Evolutionary conservation across 2,113 vertebrate species (phyloP).

Genomic region (Etheostoma cragini): DNA sequence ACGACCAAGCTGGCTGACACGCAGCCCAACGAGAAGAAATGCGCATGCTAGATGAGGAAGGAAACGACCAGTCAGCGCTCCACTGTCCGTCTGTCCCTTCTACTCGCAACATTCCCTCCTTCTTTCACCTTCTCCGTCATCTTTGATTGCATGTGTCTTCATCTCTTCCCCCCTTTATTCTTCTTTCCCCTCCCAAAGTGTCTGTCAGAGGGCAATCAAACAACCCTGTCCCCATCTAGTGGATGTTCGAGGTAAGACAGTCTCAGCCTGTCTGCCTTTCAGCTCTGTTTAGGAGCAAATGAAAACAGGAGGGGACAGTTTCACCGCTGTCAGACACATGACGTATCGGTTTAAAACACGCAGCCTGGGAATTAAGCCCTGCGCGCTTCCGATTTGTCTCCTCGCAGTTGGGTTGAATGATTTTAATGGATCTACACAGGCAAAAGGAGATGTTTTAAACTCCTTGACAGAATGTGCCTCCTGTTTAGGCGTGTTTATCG

Average conservation of each 20-base stretch:
- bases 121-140: conserved; percentile 23
- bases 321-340: conserved; percentile 41
- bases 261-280: conserved; percentile 3
- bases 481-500: conserved; percentile 2
- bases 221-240: conserved; percentile 44
- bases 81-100: conserved; percentile 31
- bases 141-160: conserved; percentile 52
- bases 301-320: conserved; percentile 37
- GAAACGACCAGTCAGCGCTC: conserved; percentile 46
- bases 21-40: conserved; percentile 86
- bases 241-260: conserved; percentile 41
- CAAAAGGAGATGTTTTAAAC: background rate
- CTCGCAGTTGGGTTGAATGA: conserved; percentile 6
- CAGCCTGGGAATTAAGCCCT: conserved; percentile 41
- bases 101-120: conserved; percentile 20
- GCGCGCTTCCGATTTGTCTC: conserved; percentile 13
- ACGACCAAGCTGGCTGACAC: conserved; percentile 83
- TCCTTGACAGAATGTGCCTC: background rate
- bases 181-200: background rate
- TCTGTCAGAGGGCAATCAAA: conserved; percentile 17
- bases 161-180: no score
- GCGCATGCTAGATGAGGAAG: conserved; percentile 87
- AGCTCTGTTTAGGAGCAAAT: conserved; percentile 30
- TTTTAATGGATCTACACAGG: conserved; percentile 26
- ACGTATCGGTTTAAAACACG: conserved; percentile 48